Evolutionary conservation across 2,113 vertebrate species (phyloP).

Genomic region (Dolichallabes microphthalmus): DNA sequence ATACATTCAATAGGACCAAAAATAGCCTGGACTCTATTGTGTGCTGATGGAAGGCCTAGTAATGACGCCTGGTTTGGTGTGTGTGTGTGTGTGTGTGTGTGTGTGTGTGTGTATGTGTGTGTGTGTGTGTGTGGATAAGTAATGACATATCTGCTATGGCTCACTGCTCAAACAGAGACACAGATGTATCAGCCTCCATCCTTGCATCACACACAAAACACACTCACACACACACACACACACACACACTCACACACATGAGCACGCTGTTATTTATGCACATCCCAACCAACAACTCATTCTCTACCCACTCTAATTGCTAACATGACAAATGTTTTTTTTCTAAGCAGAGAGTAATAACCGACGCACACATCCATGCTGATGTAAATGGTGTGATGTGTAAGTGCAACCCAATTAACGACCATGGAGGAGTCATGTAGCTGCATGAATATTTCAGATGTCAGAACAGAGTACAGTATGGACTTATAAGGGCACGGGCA

Average conservation of each 20-base stretch:
- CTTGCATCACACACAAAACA: background rate
- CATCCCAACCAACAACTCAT: background rate
- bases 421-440: conserved; percentile 13
- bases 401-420: conserved; percentile 35
- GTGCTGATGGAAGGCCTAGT: background rate
- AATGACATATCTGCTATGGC: conserved; percentile 16
- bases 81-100: conserved; percentile 33
- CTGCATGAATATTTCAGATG: conserved; percentile 32
- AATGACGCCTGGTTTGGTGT: background rate
- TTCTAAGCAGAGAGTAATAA: conserved; percentile 3
- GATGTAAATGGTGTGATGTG: conserved; percentile 22
- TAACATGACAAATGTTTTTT: conserved; percentile 20
- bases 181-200: conserved; percentile 19
- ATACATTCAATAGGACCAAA: background rate
- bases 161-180: conserved; percentile 12
- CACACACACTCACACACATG: background rate
- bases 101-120: conserved; percentile 5
- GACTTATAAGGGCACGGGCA: background rate
- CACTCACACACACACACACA: conserved; percentile 16
- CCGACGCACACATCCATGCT: background rate
- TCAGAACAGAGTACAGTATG: conserved; percentile 15
- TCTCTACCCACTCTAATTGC: conserved; percentile 31
- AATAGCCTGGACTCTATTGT: conserved; percentile 1
- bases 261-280: conserved; percentile 2
- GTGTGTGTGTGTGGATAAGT: conserved; percentile 26